phyloP scores from a whole-genome alignment of 1,140 invertebrate genomes.

The Ips nitidus region DNA sequence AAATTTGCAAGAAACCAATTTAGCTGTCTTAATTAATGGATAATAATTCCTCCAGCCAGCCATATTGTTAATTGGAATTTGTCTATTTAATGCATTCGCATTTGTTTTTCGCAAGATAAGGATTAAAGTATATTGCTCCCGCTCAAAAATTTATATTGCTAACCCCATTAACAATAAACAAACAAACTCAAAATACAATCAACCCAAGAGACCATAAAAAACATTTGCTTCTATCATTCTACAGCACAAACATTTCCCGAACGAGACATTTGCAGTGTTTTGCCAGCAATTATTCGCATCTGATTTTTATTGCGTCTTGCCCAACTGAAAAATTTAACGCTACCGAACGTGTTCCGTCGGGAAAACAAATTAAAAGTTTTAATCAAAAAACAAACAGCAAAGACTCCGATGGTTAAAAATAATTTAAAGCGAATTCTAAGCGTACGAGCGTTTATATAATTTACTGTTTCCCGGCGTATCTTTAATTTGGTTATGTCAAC shows the following conservation, averaged over 20 bases:
- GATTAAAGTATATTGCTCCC: background rate
- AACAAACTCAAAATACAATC: too few relatives aligned
- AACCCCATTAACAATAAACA: too few relatives aligned
- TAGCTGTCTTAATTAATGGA: slow-evolving; percentile 33
- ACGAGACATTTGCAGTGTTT: too few relatives aligned
- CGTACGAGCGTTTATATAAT: slow-evolving; percentile 21
- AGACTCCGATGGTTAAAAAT: slow-evolving; percentile 24
- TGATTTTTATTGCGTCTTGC: slow-evolving; percentile 11
- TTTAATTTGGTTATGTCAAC: slow-evolving; percentile 27
- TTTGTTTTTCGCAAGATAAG: slow-evolving; percentile 27
- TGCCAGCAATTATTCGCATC: background rate
- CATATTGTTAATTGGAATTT: slow-evolving; percentile 36
- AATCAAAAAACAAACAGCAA: slow-evolving; percentile 26
- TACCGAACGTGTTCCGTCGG: slow-evolving; percentile 1
- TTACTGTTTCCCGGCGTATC: slow-evolving; percentile 16
- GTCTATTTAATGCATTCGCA: slow-evolving; percentile 31
- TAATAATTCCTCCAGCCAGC: slow-evolving; percentile 34
- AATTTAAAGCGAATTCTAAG: slow-evolving; percentile 24
- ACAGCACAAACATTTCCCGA: too few relatives aligned
- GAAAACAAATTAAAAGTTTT: slow-evolving; percentile 23
- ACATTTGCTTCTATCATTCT: too few relatives aligned
- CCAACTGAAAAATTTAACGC: background rate
- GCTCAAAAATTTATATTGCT: too few relatives aligned
- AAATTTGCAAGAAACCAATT: slow-evolving; percentile 36
- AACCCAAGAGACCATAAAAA: too few relatives aligned